These are phyloP conservation scores for Heteractis magnifica DNA, from an alignment of 92 coral and sea anemone species.

Conservation along the genomic window DNA sequence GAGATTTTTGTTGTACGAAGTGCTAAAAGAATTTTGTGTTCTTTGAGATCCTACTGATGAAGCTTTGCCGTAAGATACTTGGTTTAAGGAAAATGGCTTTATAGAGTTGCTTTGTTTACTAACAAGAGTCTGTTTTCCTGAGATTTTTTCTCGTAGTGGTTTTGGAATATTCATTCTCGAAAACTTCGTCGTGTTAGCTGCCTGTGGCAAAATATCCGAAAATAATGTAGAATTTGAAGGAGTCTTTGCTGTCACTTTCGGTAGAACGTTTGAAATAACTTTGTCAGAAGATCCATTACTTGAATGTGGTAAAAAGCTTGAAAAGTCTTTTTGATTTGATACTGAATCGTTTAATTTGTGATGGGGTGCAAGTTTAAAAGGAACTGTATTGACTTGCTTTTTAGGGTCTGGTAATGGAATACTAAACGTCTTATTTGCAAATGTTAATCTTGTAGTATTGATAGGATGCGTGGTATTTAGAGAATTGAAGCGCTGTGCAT, in stretches of 20 bases:
- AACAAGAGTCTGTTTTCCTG: not conserved
- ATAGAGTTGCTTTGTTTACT: not conserved
- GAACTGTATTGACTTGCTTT: not conserved
- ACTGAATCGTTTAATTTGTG: not conserved
- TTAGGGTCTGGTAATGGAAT: conserved; percentile 20
- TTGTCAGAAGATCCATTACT: not conserved
- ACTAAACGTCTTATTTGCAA: conserved; percentile 15
- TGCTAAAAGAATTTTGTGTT: not conserved
- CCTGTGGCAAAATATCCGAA: not conserved
- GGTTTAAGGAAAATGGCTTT: not conserved
- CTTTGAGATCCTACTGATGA: not conserved
- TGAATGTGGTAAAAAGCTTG: not conserved
- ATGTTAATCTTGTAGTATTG: not conserved
- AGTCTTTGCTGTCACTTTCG: not conserved
- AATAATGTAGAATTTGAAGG: not conserved
- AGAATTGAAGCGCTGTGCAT: not conserved
- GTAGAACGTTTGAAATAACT: not conserved
- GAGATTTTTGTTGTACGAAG: not conserved
- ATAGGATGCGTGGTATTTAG: not conserved
- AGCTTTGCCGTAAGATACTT: not conserved
- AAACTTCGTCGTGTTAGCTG: not conserved
- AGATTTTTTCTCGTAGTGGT: not conserved
- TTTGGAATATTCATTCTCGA: conserved; percentile 25
- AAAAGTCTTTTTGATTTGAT: not conserved
- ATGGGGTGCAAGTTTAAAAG: not conserved